Evolutionary conservation across 2,888 invertebrate species (phyloP), one percentile per base, ranked within the genome.

Genomic region (Apodemia duryi): DNA sequence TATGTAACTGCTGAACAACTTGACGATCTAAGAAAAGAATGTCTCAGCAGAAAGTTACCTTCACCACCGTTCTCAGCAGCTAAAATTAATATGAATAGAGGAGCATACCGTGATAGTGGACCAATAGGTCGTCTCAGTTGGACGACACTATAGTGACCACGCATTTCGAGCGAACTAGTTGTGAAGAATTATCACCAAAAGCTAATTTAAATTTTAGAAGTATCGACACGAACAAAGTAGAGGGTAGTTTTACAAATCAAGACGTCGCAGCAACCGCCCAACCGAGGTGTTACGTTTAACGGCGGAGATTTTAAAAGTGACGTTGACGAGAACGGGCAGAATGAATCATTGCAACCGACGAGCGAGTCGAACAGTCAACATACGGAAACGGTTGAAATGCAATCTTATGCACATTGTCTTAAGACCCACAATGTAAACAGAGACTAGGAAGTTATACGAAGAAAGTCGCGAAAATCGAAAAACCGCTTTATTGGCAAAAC

Each of bases 101-200:
- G 67, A 35, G 67, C 63, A 10, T 67, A 63, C 28, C 35, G 61
- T 21, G 68, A 68, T 35, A 68, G 68, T 54, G 68, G 68, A 35
- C 65, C 68, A 4, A 66, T 62, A 28, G 69, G 66, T 2, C 57
- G 29, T 66, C 66, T 46, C 66, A 67, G 28, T 29, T 66, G 28
- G 63, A 67, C 49, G 64, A 68, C n/a, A 64, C 61, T 28, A 63
- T 63, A 6, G n/a, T 54, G 6, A 63, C 63, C 52, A 49, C 62
- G 52, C 41, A 67, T 32, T 29, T 63, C 4, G 60, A 63, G 1
- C 54, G 63, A 28, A 35, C 61, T 29, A 61, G 21, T 29, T 57
- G 21, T 57, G 63, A 63, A 51, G 41, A 28, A 21, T 43, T 43
- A 63, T 54, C 57, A 6, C 63, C 63, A 11, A 63, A 13, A 32